phyloP scores from a whole-genome alignment of 2,888 invertebrate species.

The Ptychoptera contaminata region DNA sequence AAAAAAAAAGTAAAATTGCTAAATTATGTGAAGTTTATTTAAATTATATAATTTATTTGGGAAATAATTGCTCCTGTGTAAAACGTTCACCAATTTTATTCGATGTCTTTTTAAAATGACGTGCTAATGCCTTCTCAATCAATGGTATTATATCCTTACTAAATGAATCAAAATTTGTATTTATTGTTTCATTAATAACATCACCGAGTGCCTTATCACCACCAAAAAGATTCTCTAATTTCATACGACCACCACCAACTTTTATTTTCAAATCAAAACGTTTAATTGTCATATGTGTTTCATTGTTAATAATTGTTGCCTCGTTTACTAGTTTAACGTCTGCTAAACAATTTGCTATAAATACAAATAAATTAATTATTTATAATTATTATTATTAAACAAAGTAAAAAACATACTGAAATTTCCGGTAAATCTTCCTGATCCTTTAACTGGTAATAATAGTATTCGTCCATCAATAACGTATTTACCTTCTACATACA shows the following conservation, averaged over 20 bases:
- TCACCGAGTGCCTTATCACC: slow-evolving; percentile 36
- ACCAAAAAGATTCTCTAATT: slow-evolving; percentile 36
- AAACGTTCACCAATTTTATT: slow-evolving; percentile 34
- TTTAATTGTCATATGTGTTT: slow-evolving; percentile 28
- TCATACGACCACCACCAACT: slow-evolving; percentile 32
- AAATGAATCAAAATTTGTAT: slow-evolving; percentile 37
- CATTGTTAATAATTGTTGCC: slow-evolving; percentile 24
- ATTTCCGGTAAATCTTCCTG: slow-evolving; percentile 36
- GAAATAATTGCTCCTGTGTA: slow-evolving; percentile 35
- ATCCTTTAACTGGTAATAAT: slow-evolving; percentile 35
- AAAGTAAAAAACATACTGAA: slow-evolving; percentile 30
- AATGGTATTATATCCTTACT: slow-evolving; percentile 36
- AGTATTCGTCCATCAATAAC: slow-evolving; percentile 36
- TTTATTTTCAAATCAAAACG: slow-evolving; percentile 32
- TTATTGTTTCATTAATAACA: slow-evolving; percentile 38
- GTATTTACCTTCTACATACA: slow-evolving; percentile 36
- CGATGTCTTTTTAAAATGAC: slow-evolving; percentile 31
- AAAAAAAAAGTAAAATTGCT: background rate
- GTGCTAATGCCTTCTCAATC: slow-evolving; percentile 33
- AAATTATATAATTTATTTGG: slow-evolving; percentile 13
- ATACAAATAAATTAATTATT: slow-evolving; percentile 14
- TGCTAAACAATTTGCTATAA: slow-evolving; percentile 23
- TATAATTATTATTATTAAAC: background rate
- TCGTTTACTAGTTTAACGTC: slow-evolving; percentile 19
- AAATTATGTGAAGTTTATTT: background rate